Conservation (phyloP, 2,888 invertebrate species). For the Flexamia atlantica region DNA sequence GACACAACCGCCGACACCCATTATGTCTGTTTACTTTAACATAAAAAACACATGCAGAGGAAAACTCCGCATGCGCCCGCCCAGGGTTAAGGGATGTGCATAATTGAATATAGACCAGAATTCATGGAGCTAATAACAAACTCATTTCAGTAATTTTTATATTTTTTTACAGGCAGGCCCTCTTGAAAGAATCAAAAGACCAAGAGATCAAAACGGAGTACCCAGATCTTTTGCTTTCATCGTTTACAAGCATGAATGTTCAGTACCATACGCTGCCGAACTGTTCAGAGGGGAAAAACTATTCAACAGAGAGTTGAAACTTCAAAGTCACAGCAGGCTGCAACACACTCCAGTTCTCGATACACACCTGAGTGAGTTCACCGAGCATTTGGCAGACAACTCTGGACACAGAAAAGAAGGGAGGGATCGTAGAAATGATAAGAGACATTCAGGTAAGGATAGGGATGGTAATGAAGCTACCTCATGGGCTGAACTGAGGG, state of each 20-base stretch:
- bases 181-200: slow-evolving; percentile 85
- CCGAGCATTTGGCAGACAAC: neutral
- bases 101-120: too few relatives aligned
- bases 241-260: slow-evolving; percentile 85
- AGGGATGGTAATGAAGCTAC: slow-evolving; percentile 3
- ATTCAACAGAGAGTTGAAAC: slow-evolving; percentile 19
- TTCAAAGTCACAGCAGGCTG: neutral
- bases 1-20: too few relatives aligned
- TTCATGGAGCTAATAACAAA: too few relatives aligned
- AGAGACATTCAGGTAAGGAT: neutral
- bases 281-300: slow-evolving; percentile 75
- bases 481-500: slow-evolving; percentile 44
- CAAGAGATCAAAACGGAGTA: slow-evolving; percentile 85
- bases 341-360: slow-evolving; percentile 26
- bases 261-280: slow-evolving; percentile 87
- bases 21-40: too few relatives aligned
- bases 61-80: too few relatives aligned
- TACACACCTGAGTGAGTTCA: slow-evolving; percentile 31
- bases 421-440: slow-evolving; percentile 1
- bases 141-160: slow-evolving; percentile 62
- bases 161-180: slow-evolving; percentile 83
- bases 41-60: too few relatives aligned
- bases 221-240: slow-evolving; percentile 87
- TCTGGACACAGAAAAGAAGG: neutral
- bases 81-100: too few relatives aligned